These are phyloP conservation scores for Therioaphis trifolii DNA, from an alignment of 2,888 invertebrate species.

Conservation along the genomic window DNA sequence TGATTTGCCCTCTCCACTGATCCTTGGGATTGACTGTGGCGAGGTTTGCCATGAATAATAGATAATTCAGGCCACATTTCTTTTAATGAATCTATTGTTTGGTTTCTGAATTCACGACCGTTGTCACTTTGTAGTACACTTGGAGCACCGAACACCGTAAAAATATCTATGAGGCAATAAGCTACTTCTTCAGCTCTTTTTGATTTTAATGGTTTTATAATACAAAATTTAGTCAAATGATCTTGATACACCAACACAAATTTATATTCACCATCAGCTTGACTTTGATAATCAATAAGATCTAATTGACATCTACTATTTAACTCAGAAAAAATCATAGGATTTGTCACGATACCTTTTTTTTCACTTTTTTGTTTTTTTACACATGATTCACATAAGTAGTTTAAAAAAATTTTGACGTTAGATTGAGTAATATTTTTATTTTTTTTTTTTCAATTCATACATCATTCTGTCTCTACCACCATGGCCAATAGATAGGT, in stretches of 20 bases:
- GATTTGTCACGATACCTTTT: background rate
- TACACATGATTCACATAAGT: slow-evolving; percentile 25
- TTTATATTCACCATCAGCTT: slow-evolving; percentile 68
- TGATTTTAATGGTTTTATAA: slow-evolving; percentile 66
- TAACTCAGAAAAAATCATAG: slow-evolving; percentile 18
- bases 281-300: too few species aligned
- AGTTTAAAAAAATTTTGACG: slow-evolving; percentile 21
- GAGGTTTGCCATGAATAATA: too few species aligned
- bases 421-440: slow-evolving; percentile 27
- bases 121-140: slow-evolving; percentile 64
- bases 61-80: too few species aligned
- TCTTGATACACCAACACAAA: slow-evolving; percentile 68
- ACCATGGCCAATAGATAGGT: too few species aligned
- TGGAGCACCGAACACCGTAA: slow-evolving; percentile 64
- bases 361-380: background rate
- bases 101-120: slow-evolving; percentile 67
- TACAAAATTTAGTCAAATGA: slow-evolving; percentile 67
- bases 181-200: slow-evolving; percentile 67
- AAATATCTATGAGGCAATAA: slow-evolving; percentile 65
- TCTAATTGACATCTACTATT: too few species aligned
- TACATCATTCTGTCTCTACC: slow-evolving; percentile 42
- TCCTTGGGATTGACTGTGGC: slow-evolving; percentile 64
- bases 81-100: too few species aligned
- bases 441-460: slow-evolving; percentile 49
- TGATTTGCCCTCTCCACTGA: slow-evolving; percentile 14